These are phyloP conservation scores for Atherinomorus stipes DNA, from an alignment of 2,113 vertebrate genomes.

Conservation along the genomic window DNA sequence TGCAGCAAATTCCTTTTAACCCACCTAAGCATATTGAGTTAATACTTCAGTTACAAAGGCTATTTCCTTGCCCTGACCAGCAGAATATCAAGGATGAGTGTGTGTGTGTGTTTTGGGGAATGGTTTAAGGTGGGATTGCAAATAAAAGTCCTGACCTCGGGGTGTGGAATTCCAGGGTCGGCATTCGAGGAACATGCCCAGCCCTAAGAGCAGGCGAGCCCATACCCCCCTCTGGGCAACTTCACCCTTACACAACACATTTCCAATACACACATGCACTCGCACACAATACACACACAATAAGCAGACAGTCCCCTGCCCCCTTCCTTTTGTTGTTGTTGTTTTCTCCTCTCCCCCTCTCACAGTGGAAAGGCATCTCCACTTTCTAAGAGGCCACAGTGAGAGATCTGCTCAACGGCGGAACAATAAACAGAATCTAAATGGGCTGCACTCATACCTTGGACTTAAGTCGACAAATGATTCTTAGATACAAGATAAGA, in stretches of 20 bases:
- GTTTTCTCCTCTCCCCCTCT: conserved; percentile 62
- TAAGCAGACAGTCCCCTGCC: conserved; percentile 72
- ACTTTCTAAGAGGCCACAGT: conserved; percentile 66
- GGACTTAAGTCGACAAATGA: conserved; percentile 58
- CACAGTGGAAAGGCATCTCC: conserved; percentile 72
- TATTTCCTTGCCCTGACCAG: conserved; percentile 37
- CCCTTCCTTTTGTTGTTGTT: conserved; percentile 78
- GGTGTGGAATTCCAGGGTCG: conserved; percentile 74
- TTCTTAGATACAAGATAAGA: conserved; percentile 54
- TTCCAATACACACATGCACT: conserved; percentile 54
- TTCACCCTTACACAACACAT: conserved; percentile 63
- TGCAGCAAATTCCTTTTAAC: conserved; percentile 58
- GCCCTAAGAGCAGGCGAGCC: conserved; percentile 68
- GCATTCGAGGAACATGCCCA: conserved; percentile 75
- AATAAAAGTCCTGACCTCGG: conserved; percentile 71
- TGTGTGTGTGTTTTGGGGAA: conserved; percentile 47
- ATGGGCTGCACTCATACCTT: conserved; percentile 37
- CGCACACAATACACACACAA: conserved; percentile 49
- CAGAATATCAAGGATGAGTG: conserved; percentile 28
- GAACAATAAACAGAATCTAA: conserved; percentile 66
- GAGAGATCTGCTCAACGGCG: conserved; percentile 52
- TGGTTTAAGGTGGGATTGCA: conserved; percentile 62
- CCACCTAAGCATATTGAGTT: conserved; percentile 46
- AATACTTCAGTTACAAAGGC: conserved; percentile 53
- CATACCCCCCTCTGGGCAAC: conserved; percentile 64